Evolutionary conservation across 2,113 vertebrate species (phyloP), one percentile per base, ranked within the genome.

Genomic region (Elanus axillaris): DNA sequence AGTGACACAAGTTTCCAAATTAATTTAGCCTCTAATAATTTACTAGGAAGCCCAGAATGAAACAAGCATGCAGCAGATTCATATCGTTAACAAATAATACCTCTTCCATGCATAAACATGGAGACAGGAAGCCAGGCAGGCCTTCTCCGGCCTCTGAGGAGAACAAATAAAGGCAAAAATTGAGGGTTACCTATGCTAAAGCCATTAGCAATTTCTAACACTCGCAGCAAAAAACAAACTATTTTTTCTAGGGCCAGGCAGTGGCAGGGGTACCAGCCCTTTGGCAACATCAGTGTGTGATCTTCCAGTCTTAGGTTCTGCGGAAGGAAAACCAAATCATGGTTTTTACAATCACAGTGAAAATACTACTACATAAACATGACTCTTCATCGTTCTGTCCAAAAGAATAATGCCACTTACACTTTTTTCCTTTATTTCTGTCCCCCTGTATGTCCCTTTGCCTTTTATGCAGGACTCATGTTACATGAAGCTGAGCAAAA

Each of bases 381-480:
- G 42, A 20, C 18, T 13, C 4, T 75, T 36, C n/a, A 7, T 58
- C 27, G 2, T 50, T 21, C 4, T 21, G 11, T 63, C 17, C 18
- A 56, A 63, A 60, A 96, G 47, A 74, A 15, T 42, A 75, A n/a
- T 0, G 6, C 11, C 7, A 48, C 50, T 38, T 16, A 55, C 7
- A 10, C 25, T 38, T 62, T 27, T 27, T 69, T 26, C 42, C 25
- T 58, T 86, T 6, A 27, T 50, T 91, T 89, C 16, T 75, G 22
- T 45, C 52, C 19, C 42, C 56, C 8, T 71, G 45, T 66, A 1
- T 42, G 26, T 68, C 62, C 32, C 16, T 82, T 53, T 74, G 18
- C 43, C 10, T 66, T 91, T 81, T 60, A 67, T n/a, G 11, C 6
- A 45, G n/a, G 26, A 63, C 18, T 58, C 0, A 0, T n/a, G 22